These are phyloP conservation scores for Mus musculus DNA, from an alignment of 2,113 vertebrate species.

Conservation along the genomic window GRCm39 chr12:90272001-90272500, in stretches of 20 bases:
- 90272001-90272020: not conserved
- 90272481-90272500: not conserved
- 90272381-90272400: not conserved
- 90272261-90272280: not conserved
- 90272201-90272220: not conserved
- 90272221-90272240: not conserved
- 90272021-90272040: not conserved
- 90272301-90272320: not conserved
- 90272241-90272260: not conserved
- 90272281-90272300: not conserved
- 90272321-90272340: slow-evolving; percentile 29
- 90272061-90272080: not conserved
- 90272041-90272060: not conserved
- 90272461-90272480: not conserved
- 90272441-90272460: not conserved
- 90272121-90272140: not conserved
- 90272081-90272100: not conserved
- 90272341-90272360: not conserved
- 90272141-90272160: not conserved
- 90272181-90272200: not conserved
- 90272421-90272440: not conserved
- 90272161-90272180: not conserved
- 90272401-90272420: not conserved
- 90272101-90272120: not conserved
- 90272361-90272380: not conserved